phyloP scores from a whole-genome alignment of 2,888 invertebrate genomes.

The Unio delphinus region DNA sequence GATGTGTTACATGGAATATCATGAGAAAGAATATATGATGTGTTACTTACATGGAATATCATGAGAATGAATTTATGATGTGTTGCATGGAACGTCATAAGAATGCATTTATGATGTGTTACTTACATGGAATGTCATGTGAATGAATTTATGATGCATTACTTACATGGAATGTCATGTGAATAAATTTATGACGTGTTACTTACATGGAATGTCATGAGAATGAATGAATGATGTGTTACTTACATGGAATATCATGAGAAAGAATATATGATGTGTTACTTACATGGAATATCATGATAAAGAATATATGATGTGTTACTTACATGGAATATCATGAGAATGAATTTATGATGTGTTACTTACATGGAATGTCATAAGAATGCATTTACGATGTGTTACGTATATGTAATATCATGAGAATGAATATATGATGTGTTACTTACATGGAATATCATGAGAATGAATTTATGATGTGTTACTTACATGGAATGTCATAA shows the following conservation, averaged over 20 bases:
- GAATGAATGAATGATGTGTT: too few species aligned
- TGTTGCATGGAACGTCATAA: constrained; percentile 19
- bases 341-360: too few species aligned
- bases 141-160: too few species aligned
- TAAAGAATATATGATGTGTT: too few species aligned
- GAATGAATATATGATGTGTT: too few species aligned
- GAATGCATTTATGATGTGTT: too few species aligned
- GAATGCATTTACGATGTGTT: too few species aligned
- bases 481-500: constrained; percentile 29
- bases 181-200: too few species aligned
- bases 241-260: constrained; percentile 29
- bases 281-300: constrained; percentile 30
- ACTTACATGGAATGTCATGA: constrained; percentile 30
- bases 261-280: too few species aligned
- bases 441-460: constrained; percentile 30
- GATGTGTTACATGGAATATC: constrained; percentile 7
- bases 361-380: constrained; percentile 18
- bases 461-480: too few species aligned
- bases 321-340: constrained; percentile 17
- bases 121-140: constrained; percentile 29
- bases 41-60: constrained; percentile 29
- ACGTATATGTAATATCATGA: constrained; percentile 28
- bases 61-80: too few species aligned
- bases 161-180: constrained; percentile 29
- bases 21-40: too few species aligned